A percentile compares a stretch with the other conserved stretches of the same genome.
Evolutionary conservation across 2,797 vertebrate species (phyloP).

Genomic region (Catostomus latipinnis): DNA sequence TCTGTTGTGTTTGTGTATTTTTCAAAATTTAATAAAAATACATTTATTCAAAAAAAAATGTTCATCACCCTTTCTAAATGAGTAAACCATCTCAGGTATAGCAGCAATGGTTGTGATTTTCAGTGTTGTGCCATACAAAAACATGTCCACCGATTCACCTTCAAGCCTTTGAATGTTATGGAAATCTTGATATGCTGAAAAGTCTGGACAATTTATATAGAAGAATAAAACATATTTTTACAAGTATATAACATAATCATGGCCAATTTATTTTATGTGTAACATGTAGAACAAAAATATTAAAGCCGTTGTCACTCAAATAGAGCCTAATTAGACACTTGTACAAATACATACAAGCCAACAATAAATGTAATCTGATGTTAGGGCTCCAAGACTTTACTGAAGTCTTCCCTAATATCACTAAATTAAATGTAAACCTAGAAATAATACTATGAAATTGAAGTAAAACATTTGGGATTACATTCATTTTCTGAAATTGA

Average conservation of each 20-base stretch:
- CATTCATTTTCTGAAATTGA: no score
- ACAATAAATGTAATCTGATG: no score
- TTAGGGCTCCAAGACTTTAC: no score
- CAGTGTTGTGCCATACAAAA: conserved; percentile 52
- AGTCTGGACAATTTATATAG: neutral
- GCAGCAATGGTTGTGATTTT: conserved; percentile 10
- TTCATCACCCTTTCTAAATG: conserved; percentile 66
- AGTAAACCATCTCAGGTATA: conserved; percentile 64
- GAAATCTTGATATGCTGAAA: conserved; percentile 64
- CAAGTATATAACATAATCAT: neutral
- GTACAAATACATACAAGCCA: no score
- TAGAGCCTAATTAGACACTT: no score
- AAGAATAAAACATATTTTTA: neutral
- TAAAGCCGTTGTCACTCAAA: no score
- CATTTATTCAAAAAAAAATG: conserved; percentile 30
- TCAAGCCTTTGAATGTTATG: conserved; percentile 56
- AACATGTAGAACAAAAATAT: neutral
- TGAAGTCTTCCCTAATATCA: no score
- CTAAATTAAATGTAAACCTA: no score
- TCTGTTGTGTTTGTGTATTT: no score
- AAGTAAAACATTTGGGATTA: no score
- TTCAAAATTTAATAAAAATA: no score
- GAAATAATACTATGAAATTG: no score
- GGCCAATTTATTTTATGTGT: neutral
- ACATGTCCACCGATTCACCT: conserved; percentile 64